A percentile compares a stretch with the other conserved stretches of the same genome.
These are phyloP conservation scores for Synanthedon tipuliformis DNA, from an alignment of 2,888 invertebrate species.

Conservation along the genomic window DNA sequence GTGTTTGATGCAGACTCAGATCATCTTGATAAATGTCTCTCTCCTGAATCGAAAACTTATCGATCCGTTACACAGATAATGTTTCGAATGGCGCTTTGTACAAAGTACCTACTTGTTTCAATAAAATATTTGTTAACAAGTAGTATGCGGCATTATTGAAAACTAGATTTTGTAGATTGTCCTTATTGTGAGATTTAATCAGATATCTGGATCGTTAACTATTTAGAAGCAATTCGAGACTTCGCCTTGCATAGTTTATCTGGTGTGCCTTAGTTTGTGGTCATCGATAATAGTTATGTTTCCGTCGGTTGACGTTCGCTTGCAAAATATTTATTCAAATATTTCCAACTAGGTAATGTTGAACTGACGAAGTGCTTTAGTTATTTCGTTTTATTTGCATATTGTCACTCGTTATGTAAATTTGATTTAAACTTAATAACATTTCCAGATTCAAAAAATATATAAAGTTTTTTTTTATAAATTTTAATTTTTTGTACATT, in stretches of 20 bases:
- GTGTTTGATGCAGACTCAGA: constrained; percentile 19
- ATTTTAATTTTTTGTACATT: too few species aligned
- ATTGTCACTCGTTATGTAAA: constrained; percentile 1
- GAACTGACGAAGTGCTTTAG: constrained; percentile 14
- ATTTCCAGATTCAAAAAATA: too few species aligned
- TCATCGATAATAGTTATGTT: constrained; percentile 22
- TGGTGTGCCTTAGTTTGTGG: constrained; percentile 15
- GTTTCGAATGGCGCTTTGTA: not conserved
- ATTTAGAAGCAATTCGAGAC: constrained; percentile 44
- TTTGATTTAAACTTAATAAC: too few species aligned
- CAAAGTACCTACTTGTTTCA: constrained; percentile 17
- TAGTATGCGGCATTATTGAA: constrained; percentile 38
- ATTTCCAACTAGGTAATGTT: constrained; percentile 31
- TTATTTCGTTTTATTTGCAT: constrained; percentile 18
- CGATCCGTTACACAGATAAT: constrained; percentile 3
- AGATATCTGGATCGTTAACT: constrained; percentile 34
- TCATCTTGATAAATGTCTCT: constrained; percentile 30
- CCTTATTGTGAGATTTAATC: constrained; percentile 34
- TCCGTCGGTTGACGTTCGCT: constrained; percentile 14
- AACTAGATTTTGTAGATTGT: constrained; percentile 28
- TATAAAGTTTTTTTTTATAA: too few species aligned
- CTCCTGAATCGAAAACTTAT: constrained; percentile 17
- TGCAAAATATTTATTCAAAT: constrained; percentile 40
- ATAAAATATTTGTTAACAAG: constrained; percentile 40
- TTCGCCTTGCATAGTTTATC: constrained; percentile 35